phyloP scores from a whole-genome alignment of 1,140 invertebrate species.

The Pachyrhynchus sulphureomaculatus region DNA sequence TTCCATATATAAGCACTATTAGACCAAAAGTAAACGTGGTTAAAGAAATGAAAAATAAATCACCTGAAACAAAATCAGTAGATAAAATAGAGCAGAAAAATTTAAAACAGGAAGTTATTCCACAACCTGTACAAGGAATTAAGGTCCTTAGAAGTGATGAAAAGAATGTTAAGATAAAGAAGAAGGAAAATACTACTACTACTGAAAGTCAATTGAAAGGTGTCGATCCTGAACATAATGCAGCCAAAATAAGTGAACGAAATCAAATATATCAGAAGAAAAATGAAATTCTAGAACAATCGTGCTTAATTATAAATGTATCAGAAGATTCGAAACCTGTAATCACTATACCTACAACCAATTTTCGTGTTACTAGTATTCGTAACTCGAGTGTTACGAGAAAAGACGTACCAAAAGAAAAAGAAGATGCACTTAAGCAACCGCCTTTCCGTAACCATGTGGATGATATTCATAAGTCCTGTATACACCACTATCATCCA shows the following conservation, averaged over 20 bases:
- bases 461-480: background rate
- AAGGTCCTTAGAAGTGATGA: background rate
- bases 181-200: background rate
- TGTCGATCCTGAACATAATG: background rate
- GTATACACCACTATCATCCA: background rate
- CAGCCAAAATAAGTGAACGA: background rate
- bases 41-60: background rate
- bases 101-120: background rate
- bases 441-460: background rate
- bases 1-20: background rate
- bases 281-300: background rate
- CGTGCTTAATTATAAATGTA: background rate
- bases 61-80: background rate
- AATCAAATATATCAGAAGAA: background rate
- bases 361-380: background rate
- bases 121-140: background rate
- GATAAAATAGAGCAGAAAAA: background rate
- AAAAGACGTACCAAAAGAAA: background rate
- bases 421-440: background rate
- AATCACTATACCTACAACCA: background rate
- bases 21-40: background rate
- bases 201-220: too few species aligned
- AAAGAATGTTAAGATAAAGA: background rate
- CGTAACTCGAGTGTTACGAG: background rate
- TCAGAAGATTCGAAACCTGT: background rate